Evolutionary conservation across 2,797 vertebrate species (phyloP), one percentile per base, ranked within the genome.

Genomic region (Alosa sapidissima): DNA sequence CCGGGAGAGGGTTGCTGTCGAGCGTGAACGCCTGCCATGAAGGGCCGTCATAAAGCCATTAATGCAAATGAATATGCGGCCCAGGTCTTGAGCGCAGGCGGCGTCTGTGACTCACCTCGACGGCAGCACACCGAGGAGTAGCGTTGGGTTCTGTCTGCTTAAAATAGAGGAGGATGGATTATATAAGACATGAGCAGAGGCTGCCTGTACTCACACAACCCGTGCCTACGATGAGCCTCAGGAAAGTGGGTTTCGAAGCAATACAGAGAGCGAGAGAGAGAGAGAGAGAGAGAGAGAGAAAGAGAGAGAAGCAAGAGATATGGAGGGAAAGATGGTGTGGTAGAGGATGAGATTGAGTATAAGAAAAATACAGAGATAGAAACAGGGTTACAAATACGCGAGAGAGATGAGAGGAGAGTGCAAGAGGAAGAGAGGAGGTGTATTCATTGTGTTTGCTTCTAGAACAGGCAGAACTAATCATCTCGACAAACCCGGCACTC

Each of bases 391-490:
- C 13, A 41, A 16, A 75, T 36, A 75, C 5, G 14, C 4, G 16
- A n/a, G 19, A 45, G 41, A 41, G 65, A 72, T 72, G 81, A 83
- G 60, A 45, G 60, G 54, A 55, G 54, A 55, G 54, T 9, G 24
- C 0, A 3, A 19, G 36, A 81, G 24, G 16, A 62, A 28, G 28
- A 47, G 72, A 78, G 72, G 45, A 47, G 14, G 72, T 36, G 60
- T 36, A 24, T 82, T 81, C 68, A 81, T 3, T 55, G 7, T 41
- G 11, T 82, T 81, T 65, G 83, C 81, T 85, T 58, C 58, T 47
- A 52, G 54, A 60, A 82, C 54, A 85, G 21, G 82, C 84, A 51
- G 81, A 86, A 87, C 65, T 72, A 85, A 88, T 86, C 81, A 84
- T 62, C 62, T 65, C 13, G 11, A 84, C 83, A 84, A 86, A 83